Base-by-base conservation (phyloP, 2,888 invertebrate species). In the Rotaria macrura region DNA sequence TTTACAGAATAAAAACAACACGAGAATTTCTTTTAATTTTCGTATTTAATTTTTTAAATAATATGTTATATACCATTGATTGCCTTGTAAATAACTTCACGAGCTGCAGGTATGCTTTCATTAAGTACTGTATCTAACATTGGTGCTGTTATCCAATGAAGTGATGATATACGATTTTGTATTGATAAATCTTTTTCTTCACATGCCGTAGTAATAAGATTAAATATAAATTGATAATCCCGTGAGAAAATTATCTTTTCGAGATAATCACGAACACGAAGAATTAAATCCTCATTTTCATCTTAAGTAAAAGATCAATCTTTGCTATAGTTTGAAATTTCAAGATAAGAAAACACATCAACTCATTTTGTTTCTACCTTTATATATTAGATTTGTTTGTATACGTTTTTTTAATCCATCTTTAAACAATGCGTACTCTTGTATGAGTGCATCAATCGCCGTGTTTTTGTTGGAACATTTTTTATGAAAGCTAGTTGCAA, bases 91-190 rank as follows among this genome's bases (percentile, higher is more conserved):
- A 97, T 94, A 85, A 95, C 92, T 89, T 95, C 95, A n/a, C 96
- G 92, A 17, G 96, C 95, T 88, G 94, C 93, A 0, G 94, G 93
- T 90, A 94, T 94, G 20, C 94, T 93, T 90, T 96, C 94, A 89
- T 96, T 95, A 87, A 99, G 94, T 88, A 94, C 93, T 89, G 97
- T 96, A 89, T 97, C 97, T 86, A 99, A 93, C 91, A 97, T 96
- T 87, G 94, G 94, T 85, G 96, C 94, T 87, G 95, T 95, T 20
- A 99, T 95, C 99, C 99, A 99, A 91, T 95, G 95, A 86, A 99
- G 92, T 90, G 95, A 95, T 84, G 98, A 94, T 89, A 99, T 98
- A 86, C 97, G 94, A 14, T 94, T 95, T 89, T 98, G 97, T 89
- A 98, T 94, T 83, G 93, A 93, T 65, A 97, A 93, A 92, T 99